phyloP scores from a whole-genome alignment of 2,888 invertebrate species.

The Pimpla rufipes region DNA sequence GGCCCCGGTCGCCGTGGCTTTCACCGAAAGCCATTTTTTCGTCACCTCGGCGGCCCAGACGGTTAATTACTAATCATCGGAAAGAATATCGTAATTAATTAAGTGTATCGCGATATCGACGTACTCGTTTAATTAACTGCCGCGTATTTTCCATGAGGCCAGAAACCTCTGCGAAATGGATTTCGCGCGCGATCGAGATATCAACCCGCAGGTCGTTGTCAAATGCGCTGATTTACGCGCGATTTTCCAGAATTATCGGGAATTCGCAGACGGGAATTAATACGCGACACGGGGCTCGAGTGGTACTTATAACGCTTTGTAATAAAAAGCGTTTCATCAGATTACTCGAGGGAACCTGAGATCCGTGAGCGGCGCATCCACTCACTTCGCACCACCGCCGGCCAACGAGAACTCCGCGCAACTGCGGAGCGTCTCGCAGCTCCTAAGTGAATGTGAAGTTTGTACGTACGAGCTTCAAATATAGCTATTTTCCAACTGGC shows the following conservation, averaged over 20 bases:
- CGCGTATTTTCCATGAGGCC: background rate
- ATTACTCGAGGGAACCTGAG: constrained; percentile 60
- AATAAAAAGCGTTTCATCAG: constrained; percentile 55
- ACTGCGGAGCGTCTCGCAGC: constrained; percentile 40
- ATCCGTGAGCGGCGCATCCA: constrained; percentile 49
- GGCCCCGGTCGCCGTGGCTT: background rate
- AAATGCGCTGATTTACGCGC: background rate
- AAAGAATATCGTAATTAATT: constrained; percentile 57
- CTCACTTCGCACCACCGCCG: constrained; percentile 16
- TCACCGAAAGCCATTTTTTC: constrained; percentile 39
- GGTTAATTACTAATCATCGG: constrained; percentile 49
- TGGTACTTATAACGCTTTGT: constrained; percentile 51
- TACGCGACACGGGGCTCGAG: constrained; percentile 19
- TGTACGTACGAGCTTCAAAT: background rate
- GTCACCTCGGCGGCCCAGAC: constrained; percentile 26
- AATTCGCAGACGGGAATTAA: constrained; percentile 12
- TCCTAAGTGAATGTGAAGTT: background rate
- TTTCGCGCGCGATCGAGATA: constrained; percentile 33
- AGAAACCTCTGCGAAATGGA: background rate
- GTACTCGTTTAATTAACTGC: constrained; percentile 52
- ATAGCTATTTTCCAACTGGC: background rate
- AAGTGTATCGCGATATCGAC: constrained; percentile 43
- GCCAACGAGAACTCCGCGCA: constrained; percentile 23
- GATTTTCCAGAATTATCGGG: background rate
- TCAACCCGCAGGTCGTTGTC: background rate